Conservation (phyloP, 2,888 invertebrate species). For the Galerucella pusilla region DNA sequence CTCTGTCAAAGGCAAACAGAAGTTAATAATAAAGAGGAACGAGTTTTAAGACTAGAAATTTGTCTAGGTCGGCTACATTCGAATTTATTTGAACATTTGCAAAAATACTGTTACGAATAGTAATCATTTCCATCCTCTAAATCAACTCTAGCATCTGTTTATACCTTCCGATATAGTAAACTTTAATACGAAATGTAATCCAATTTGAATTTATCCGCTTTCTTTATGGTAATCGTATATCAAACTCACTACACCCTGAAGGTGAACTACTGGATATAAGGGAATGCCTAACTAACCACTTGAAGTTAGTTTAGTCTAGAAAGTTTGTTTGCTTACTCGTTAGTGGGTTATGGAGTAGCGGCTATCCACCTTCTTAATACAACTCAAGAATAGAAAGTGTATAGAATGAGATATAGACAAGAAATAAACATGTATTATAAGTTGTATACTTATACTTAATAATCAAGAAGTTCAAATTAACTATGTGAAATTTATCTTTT, state of each 20-base stretch:
- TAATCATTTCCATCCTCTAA: neutral
- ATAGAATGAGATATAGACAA: neutral
- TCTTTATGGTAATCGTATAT: slow-evolving; percentile 27
- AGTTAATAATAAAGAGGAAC: neutral
- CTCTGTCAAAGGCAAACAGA: neutral
- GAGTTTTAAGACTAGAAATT: neutral
- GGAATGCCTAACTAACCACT: slow-evolving; percentile 27
- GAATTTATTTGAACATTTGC: neutral
- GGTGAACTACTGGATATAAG: slow-evolving; percentile 25
- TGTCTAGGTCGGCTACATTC: neutral
- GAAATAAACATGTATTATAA: neutral
- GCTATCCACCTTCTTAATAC: neutral
- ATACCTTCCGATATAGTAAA: too few species aligned
- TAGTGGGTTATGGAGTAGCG: slow-evolving; percentile 20
- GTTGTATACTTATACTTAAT: too few species aligned
- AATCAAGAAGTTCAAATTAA: too few species aligned
- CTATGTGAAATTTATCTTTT: too few species aligned
- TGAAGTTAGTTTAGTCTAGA: slow-evolving; percentile 29
- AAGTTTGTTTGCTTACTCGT: slow-evolving; percentile 28
- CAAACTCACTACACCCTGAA: slow-evolving; percentile 15
- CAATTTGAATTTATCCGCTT: slow-evolving; percentile 22
- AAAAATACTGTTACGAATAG: too few species aligned
- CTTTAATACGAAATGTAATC: neutral
- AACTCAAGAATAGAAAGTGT: neutral
- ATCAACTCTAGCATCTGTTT: slow-evolving; percentile 37